These are phyloP conservation scores for Cygnus atratus DNA, from an alignment of 2,113 vertebrate genomes.

Conservation along the genomic window DNA sequence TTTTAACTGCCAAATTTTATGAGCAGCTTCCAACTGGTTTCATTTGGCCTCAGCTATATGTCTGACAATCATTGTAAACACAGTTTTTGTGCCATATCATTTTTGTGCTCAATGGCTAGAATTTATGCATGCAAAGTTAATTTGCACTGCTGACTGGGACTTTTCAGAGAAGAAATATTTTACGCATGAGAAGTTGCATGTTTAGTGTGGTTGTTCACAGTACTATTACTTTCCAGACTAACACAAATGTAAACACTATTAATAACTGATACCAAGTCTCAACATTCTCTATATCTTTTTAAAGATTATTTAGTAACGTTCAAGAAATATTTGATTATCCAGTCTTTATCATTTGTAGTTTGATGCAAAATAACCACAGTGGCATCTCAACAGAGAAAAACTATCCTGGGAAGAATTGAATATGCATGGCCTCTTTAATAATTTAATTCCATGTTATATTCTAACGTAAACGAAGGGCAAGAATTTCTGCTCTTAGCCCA, in stretches of 20 bases:
- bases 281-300: background rate
- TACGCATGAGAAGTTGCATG: background rate
- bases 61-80: background rate
- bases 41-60: constrained; percentile 13
- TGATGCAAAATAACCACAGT: background rate
- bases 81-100: background rate
- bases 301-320: background rate
- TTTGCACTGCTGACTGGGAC: background rate
- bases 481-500: background rate
- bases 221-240: background rate
- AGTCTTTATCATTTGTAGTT: background rate
- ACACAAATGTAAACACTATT: background rate
- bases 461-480: background rate
- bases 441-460: background rate
- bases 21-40: constrained; percentile 42
- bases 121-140: background rate
- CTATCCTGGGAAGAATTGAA: background rate
- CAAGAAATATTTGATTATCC: background rate
- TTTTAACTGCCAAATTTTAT: constrained; percentile 51
- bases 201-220: background rate
- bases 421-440: background rate
- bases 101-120: background rate
- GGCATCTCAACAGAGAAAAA: background rate
- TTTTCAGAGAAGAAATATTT: background rate
- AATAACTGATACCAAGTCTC: background rate